Evolutionary conservation across 1,140 invertebrate genomes (phyloP).

Genomic region (Adoxophyes honmai): DNA sequence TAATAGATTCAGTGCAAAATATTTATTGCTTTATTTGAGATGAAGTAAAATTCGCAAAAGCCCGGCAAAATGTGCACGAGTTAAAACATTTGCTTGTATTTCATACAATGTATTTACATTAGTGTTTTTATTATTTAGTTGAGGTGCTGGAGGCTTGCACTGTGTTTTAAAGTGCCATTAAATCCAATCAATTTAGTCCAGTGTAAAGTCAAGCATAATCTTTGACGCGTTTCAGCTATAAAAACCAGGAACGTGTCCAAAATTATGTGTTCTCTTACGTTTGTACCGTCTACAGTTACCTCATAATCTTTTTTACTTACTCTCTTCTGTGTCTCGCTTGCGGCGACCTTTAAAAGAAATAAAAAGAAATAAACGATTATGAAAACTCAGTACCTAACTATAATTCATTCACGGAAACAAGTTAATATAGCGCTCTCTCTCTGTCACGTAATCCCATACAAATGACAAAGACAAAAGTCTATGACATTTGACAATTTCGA

Average conservation of each 20-base stretch:
- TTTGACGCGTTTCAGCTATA: no score
- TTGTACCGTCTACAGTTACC: background rate
- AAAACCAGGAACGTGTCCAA: no score
- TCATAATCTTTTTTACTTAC: conserved; percentile 18
- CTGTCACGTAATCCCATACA: no score
- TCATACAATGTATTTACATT: conserved; percentile 27
- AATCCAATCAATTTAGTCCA: background rate
- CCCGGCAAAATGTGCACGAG: background rate
- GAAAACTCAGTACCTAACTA: no score
- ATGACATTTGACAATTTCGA: no score
- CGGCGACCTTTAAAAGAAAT: conserved; percentile 40
- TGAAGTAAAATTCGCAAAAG: conserved; percentile 7
- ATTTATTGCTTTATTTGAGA: background rate
- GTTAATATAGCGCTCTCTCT: no score
- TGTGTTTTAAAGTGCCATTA: background rate
- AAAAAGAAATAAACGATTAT: no score
- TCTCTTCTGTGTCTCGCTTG: conserved; percentile 41
- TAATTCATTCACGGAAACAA: no score
- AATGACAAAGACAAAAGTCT: no score
- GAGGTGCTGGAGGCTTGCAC: background rate
- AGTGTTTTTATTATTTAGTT: conserved; percentile 13
- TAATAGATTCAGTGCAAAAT: no score
- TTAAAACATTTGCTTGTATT: conserved; percentile 11
- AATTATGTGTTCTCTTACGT: background rate
- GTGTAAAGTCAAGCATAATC: no score